Percentiles rank a stretch among this genome's conserved stretches.
Conservation (phyloP, 2,113 vertebrate genomes). For the Dipodomys ordii region DNA sequence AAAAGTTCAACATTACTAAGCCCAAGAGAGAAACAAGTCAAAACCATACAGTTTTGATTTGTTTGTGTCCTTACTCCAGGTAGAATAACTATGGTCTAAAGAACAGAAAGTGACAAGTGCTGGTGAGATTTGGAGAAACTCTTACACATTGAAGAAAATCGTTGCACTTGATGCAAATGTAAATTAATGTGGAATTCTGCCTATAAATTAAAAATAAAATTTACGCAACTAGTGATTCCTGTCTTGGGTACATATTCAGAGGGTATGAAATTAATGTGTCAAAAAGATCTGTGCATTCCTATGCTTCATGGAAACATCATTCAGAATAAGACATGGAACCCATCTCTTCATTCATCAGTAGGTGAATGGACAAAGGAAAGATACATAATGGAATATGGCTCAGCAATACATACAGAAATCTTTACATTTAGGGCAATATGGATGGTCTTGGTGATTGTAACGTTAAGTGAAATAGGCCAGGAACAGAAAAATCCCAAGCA, state of each 20-base stretch:
- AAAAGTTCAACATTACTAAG: too few relatives aligned
- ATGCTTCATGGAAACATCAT: not conserved
- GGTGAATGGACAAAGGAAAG: not conserved
- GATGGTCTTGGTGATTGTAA: not conserved
- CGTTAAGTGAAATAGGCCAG: not conserved
- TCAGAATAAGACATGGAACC: not conserved
- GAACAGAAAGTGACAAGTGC: not conserved
- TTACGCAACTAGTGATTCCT: not conserved
- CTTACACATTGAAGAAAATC: not conserved
- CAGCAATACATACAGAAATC: not conserved
- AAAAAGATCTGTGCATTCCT: not conserved
- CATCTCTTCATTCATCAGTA: not conserved
- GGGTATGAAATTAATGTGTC: not conserved
- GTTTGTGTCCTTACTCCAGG: not conserved
- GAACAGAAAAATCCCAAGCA: not conserved
- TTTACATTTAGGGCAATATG: not conserved
- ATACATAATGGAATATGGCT: too few relatives aligned
- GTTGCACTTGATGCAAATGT: too few relatives aligned
- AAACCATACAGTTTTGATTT: too few relatives aligned
- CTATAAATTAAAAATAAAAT: not conserved
- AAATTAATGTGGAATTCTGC: not conserved
- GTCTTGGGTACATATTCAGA: not conserved
- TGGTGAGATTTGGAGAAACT: not conserved
- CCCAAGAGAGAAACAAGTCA: too few relatives aligned
- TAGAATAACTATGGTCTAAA: not conserved